Conservation (phyloP, 2,797 vertebrate genomes). For the Phoebastria nigripes region DNA sequence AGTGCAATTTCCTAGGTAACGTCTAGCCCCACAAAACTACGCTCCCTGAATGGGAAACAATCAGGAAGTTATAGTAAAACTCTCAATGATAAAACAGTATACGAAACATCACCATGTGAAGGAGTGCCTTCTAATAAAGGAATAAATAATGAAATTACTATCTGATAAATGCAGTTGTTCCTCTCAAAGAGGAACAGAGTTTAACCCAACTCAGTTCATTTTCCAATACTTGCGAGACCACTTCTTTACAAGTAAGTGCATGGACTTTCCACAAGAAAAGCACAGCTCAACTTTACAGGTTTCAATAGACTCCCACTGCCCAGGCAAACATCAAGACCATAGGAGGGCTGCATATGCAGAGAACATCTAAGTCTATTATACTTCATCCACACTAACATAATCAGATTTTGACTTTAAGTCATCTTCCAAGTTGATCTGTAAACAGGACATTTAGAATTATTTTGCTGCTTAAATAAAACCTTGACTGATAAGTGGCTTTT, state of each 20-base stretch:
- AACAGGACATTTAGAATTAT: not conserved
- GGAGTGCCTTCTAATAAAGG: not conserved
- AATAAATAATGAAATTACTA: not conserved
- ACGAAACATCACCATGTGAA: not conserved
- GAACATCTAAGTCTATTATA: not conserved
- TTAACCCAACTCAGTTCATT: not conserved
- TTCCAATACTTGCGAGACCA: not conserved
- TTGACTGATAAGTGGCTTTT: not conserved
- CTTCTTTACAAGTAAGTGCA: not conserved
- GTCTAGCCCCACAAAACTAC: not conserved
- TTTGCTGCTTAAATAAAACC: not conserved
- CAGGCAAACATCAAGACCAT: not conserved
- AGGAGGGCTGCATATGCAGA: not conserved
- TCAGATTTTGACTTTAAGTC: not conserved
- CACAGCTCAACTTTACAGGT: not conserved
- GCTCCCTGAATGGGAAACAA: not conserved
- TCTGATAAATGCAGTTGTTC: not conserved
- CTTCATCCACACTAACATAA: not conserved
- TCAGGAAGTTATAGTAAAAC: not conserved
- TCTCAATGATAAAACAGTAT: not conserved
- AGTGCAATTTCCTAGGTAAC: not conserved
- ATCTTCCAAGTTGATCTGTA: not conserved
- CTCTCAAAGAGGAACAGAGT: not conserved
- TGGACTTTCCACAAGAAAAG: not conserved
- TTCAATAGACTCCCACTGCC: not conserved